A percentile compares a stretch with the other conserved stretches of the same genome.
Conservation (phyloP, 2,797 vertebrate species). For the Ctenochaetus hawaiiensis region DNA sequence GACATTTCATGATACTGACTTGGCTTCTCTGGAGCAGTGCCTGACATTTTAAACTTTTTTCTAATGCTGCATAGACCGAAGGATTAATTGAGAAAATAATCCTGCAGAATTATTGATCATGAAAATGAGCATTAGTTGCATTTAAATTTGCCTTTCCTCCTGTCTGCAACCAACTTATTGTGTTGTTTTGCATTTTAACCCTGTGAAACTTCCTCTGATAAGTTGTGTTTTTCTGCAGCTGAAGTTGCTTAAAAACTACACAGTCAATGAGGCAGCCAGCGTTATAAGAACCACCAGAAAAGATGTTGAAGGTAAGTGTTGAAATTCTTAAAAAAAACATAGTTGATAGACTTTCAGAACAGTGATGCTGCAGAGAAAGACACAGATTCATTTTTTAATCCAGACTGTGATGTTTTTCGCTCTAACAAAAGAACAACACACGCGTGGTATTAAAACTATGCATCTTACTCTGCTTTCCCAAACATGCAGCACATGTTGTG, state of each 20-base stretch:
- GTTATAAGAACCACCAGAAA: neutral
- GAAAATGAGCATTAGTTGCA: neutral
- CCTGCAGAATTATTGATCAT: too few relatives aligned
- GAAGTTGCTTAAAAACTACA: neutral
- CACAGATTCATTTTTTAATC: neutral
- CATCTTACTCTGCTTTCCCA: neutral
- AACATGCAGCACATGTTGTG: neutral
- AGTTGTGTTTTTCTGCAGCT: neutral
- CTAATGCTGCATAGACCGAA: neutral
- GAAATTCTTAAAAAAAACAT: conserved; percentile 15
- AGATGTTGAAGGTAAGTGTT: conserved; percentile 20
- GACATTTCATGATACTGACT: neutral
- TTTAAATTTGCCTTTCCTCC: neutral
- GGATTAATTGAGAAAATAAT: neutral
- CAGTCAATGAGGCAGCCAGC: neutral
- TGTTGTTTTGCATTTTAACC: neutral
- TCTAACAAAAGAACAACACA: neutral
- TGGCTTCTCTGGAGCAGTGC: neutral
- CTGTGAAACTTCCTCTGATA: neutral
- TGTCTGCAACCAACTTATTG: neutral
- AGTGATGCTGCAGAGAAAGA: neutral
- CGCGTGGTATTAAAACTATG: neutral
- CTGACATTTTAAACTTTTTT: neutral
- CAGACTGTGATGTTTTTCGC: neutral
- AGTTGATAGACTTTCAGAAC: conserved; percentile 14